These are phyloP conservation scores for Amphipyra berbera DNA, from an alignment of 2,888 invertebrate species.

Conservation along the genomic window DNA sequence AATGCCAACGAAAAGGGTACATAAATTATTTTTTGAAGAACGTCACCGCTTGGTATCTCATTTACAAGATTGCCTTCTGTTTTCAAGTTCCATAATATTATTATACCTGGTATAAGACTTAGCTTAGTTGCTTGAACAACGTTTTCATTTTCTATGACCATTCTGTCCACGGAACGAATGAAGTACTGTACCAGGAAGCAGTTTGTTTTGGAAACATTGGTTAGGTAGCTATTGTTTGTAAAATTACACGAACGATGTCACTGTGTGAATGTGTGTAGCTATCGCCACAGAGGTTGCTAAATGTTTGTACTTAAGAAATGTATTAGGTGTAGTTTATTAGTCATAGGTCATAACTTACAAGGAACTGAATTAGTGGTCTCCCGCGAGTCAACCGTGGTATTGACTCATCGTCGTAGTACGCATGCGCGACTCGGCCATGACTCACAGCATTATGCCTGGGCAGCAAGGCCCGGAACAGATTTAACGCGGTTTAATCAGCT, in stretches of 20 bases:
- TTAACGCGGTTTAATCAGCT: conserved; percentile 46
- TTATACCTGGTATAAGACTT: too few relatives aligned
- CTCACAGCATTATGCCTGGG: conserved; percentile 56
- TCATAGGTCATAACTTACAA: conserved; percentile 62
- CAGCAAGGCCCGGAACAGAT: conserved; percentile 44
- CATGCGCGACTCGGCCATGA: conserved; percentile 65
- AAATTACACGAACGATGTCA: conserved; percentile 43
- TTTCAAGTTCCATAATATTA: too few relatives aligned
- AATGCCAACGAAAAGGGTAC: too few relatives aligned
- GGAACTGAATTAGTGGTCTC: conserved; percentile 61
- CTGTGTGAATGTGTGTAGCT: not conserved
- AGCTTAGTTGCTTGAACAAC: too few relatives aligned
- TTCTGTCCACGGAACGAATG: not conserved
- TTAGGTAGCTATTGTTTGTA: conserved; percentile 51
- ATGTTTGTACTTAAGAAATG: conserved; percentile 17
- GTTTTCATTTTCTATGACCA: not conserved
- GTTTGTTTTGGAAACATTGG: conserved; percentile 49
- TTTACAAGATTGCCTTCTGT: too few relatives aligned
- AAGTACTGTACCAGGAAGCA: conserved; percentile 24
- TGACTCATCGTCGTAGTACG: conserved; percentile 80
- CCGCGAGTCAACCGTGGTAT: conserved; percentile 61
- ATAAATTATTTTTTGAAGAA: too few relatives aligned
- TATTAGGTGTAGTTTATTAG: conserved; percentile 45
- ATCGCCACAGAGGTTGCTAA: conserved; percentile 9
- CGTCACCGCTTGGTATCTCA: too few relatives aligned